These are phyloP conservation scores for Helobdella robusta DNA, from an alignment of 2,888 invertebrate species.

Conservation along the genomic window DNA sequence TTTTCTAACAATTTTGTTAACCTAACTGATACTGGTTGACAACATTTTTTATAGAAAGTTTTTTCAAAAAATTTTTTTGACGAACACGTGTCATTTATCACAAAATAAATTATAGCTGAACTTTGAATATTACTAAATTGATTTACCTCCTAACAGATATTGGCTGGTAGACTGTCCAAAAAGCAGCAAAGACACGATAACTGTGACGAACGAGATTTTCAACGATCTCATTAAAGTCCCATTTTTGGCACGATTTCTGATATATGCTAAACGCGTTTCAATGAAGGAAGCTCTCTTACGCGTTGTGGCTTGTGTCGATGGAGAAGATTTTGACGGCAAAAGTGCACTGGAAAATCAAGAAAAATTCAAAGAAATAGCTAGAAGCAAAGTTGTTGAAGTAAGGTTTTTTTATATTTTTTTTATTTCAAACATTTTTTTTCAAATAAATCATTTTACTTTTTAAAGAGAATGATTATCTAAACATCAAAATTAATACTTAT, in stretches of 20 bases:
- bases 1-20: neutral
- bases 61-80: no score
- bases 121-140: no score
- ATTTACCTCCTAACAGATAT: constrained; percentile 55
- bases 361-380: constrained; percentile 88
- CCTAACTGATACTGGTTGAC: no score
- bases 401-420: constrained; percentile 6
- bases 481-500: no score
- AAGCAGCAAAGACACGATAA: constrained; percentile 78
- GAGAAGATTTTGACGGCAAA: constrained; percentile 90
- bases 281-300: constrained; percentile 55
- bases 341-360: constrained; percentile 66
- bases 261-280: constrained; percentile 85
- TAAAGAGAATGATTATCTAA: no score
- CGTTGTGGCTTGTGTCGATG: constrained; percentile 93
- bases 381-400: constrained; percentile 93
- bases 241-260: constrained; percentile 98
- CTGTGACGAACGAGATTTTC: constrained; percentile 97
- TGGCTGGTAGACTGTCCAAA: constrained; percentile 98
- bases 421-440: no score
- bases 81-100: no score
- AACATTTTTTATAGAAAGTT: no score
- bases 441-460: no score
- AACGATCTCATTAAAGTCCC: constrained; percentile 96
- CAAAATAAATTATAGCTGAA: no score